Base-by-base conservation (phyloP, 2,888 invertebrate species). In the Portevinia maculata region DNA sequence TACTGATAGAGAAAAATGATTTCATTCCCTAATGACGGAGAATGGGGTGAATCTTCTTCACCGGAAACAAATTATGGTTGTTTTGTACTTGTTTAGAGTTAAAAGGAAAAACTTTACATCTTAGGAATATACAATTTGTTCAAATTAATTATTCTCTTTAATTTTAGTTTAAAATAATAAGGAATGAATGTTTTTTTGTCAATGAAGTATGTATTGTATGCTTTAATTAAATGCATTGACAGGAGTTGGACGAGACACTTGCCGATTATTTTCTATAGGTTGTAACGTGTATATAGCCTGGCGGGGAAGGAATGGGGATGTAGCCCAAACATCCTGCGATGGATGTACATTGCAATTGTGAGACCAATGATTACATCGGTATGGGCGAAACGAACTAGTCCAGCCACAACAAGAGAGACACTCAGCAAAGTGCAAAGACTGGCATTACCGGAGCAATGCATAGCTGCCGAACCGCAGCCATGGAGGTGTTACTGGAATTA, bases 41-140 rank as follows among this genome's bases (percentile, higher is more conserved):
- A 44, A 62, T 48, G 41, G 65, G 70, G 59, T 65, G 70, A 70
- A 60, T 62, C 19, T 78, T 32, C 70, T 71, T 55, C 44, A 67
- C 55, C 59, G 67, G 67, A 73, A 74, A 74, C 39, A 74, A 79
- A 79, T 79, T 74, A 71, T 59, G 64, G 50, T 17, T 65, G 50
- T 21, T 70, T 65, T 34, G 44, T 46, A 39, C 69, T 75, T 75
- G 60, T 75, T 69, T 75, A 52, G 13, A 60, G 59, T 60, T 69
- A 75, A 75, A 69, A 69, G 69, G 34, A 60, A 69, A 71, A 75
- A 69, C 53, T 69, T 75, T 75, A 11, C 41, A 53, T 34, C 59
- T 69, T 67, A 5, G 8, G 3, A 37, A 60, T 53, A 53, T 6
- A 6, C 41, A 50, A 50, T 50, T 32, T 57, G 32, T 65, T 74